A percentile compares a stretch with the other conserved stretches of the same genome.
Conservation (phyloP, 2,888 invertebrate genomes). For the Netelia fuscicornis region DNA sequence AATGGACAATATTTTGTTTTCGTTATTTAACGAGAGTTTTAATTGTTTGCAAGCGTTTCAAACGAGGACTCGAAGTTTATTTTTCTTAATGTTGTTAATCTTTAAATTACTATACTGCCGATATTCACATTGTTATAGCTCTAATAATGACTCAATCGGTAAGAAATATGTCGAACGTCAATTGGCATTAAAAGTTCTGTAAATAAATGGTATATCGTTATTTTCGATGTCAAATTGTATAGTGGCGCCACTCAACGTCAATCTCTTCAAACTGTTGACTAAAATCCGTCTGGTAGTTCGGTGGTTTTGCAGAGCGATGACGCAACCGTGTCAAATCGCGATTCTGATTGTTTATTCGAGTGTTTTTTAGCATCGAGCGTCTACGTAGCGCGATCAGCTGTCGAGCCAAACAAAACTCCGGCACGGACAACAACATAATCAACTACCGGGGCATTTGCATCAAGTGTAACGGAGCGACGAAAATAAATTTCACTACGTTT, state of each 20-base stretch:
- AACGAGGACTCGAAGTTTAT: neutral
- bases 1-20: neutral
- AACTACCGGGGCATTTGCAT: neutral
- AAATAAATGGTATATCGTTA: neutral
- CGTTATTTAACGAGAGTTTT: neutral
- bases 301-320: slow-evolving; percentile 1
- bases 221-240: neutral
- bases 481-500: neutral
- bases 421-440: slow-evolving; percentile 45
- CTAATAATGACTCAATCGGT: too few species aligned
- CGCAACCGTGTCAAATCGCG: slow-evolving; percentile 30
- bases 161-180: too few species aligned
- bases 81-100: neutral
- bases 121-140: too few species aligned
- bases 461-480: neutral
- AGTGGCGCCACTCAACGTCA: slow-evolving; percentile 15
- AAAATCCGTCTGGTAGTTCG: slow-evolving; percentile 1
- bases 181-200: neutral
- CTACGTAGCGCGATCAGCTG: slow-evolving; percentile 56
- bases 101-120: too few species aligned
- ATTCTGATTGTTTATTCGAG: slow-evolving; percentile 37
- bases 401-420: slow-evolving; percentile 55
- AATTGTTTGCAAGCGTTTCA: neutral
- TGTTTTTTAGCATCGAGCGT: slow-evolving; percentile 14
- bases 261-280: neutral